Conservation (phyloP, 2,797 vertebrate species). For the Atherinosoma microstoma region DNA sequence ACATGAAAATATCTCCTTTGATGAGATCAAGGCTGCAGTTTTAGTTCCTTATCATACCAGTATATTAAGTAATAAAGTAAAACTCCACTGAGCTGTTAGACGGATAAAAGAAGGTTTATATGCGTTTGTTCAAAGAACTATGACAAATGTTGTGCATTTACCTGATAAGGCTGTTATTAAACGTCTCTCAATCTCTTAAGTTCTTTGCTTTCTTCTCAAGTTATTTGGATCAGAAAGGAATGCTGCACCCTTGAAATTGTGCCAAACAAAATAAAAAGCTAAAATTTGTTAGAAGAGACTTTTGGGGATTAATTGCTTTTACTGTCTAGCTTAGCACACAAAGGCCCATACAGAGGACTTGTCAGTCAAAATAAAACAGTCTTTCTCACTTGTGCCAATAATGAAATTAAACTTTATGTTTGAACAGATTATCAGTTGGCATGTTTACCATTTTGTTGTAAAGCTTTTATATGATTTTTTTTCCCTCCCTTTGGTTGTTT, state of each 20-base stretch:
- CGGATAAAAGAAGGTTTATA: conserved; percentile 66
- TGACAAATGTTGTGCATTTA: conserved; percentile 77
- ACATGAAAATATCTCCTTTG: conserved; percentile 25
- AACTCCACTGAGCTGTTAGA: conserved; percentile 48
- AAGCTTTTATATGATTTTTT: background rate
- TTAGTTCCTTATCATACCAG: conserved; percentile 63
- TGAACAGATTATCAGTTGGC: conserved; percentile 12
- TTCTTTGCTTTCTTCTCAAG: conserved; percentile 48
- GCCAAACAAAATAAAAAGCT: conserved; percentile 54
- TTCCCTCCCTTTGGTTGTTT: background rate
- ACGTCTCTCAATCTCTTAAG: conserved; percentile 57
- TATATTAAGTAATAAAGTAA: conserved; percentile 61
- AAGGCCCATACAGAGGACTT: conserved; percentile 30
- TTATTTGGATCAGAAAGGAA: conserved; percentile 64
- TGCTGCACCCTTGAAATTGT: conserved; percentile 66
- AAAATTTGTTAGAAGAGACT: conserved; percentile 56
- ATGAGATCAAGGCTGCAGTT: conserved; percentile 41
- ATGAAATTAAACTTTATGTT: conserved; percentile 30
- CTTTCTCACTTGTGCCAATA: conserved; percentile 8
- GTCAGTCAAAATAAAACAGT: conserved; percentile 33
- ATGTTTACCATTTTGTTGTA: conserved; percentile 3
- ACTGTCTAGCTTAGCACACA: conserved; percentile 44
- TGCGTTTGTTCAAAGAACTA: conserved; percentile 67
- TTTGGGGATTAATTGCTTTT: conserved; percentile 65
- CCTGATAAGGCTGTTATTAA: conserved; percentile 79